These are phyloP conservation scores for Ennomos fuscantarius DNA, from an alignment of 2,888 invertebrate species.

Conservation along the genomic window DNA sequence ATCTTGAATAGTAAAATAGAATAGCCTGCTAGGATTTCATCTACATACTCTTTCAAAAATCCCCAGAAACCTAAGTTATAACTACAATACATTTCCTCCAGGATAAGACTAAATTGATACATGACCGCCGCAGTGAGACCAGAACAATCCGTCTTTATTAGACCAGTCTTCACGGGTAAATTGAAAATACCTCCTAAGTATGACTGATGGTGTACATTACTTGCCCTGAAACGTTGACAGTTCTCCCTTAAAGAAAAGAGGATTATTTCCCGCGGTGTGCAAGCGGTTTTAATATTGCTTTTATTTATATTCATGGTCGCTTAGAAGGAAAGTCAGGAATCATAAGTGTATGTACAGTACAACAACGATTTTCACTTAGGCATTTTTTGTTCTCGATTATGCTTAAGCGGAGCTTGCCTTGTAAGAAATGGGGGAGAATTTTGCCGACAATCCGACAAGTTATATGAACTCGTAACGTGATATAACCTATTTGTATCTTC, in stretches of 20 bases:
- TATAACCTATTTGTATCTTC: too few species aligned
- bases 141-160: conserved; percentile 79
- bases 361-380: conserved; percentile 77
- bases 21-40: too few species aligned
- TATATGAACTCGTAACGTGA: neutral
- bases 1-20: too few species aligned
- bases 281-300: conserved; percentile 77
- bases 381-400: conserved; percentile 57
- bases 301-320: conserved; percentile 80
- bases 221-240: conserved; percentile 73
- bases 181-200: conserved; percentile 83
- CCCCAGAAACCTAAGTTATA: conserved; percentile 9
- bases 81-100: conserved; percentile 41
- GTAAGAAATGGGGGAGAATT: conserved; percentile 27
- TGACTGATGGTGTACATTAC: conserved; percentile 82
- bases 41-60: too few species aligned
- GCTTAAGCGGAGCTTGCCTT: conserved; percentile 30
- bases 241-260: conserved; percentile 74
- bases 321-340: conserved; percentile 66
- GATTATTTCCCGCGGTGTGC: conserved; percentile 73
- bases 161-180: conserved; percentile 72
- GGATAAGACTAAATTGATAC: conserved; percentile 58
- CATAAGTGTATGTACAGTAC: conserved; percentile 67
- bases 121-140: conserved; percentile 55
- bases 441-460: conserved; percentile 26